Evolutionary conservation across 2,797 vertebrate genomes (phyloP).

Genomic region (Spea hammondii): DNA sequence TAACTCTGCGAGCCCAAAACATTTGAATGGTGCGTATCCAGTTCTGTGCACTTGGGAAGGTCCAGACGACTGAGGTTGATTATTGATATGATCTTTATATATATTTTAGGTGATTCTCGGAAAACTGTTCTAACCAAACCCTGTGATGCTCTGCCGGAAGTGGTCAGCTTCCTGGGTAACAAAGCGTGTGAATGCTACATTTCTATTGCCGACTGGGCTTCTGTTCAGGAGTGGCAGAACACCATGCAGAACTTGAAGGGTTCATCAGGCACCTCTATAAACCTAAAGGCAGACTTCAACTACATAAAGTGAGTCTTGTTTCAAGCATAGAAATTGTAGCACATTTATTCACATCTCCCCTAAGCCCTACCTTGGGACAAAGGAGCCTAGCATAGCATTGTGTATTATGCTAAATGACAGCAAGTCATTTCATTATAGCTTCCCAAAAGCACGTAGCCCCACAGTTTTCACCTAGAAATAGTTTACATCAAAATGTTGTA

Average conservation of each 20-base stretch:
- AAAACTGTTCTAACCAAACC: constrained; percentile 91
- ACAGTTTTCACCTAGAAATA: too few relatives aligned
- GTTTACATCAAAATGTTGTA: too few relatives aligned
- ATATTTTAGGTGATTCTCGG: constrained; percentile 77
- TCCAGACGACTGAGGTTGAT: too few relatives aligned
- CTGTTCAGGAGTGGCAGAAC: constrained; percentile 93
- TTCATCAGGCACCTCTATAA: constrained; percentile 77
- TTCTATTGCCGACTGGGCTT: constrained; percentile 89
- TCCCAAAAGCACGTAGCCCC: too few relatives aligned
- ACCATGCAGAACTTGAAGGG: constrained; percentile 82
- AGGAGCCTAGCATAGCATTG: too few relatives aligned
- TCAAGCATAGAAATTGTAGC: too few relatives aligned
- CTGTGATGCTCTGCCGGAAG: constrained; percentile 87
- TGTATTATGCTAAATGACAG: too few relatives aligned
- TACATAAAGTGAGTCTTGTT: constrained; percentile 80
- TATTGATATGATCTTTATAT: constrained; percentile 7
- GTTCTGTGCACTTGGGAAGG: neutral
- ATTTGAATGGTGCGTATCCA: constrained; percentile 76
- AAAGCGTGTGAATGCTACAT: constrained; percentile 94
- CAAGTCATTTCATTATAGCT: too few relatives aligned
- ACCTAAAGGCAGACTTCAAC: constrained; percentile 90
- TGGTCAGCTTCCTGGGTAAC: constrained; percentile 91
- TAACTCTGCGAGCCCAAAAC: constrained; percentile 87
- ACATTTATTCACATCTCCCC: too few relatives aligned
- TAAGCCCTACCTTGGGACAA: too few relatives aligned